These are phyloP conservation scores for Poecilia latipinna DNA, from an alignment of 2,113 vertebrate species.

Conservation along the genomic window DNA sequence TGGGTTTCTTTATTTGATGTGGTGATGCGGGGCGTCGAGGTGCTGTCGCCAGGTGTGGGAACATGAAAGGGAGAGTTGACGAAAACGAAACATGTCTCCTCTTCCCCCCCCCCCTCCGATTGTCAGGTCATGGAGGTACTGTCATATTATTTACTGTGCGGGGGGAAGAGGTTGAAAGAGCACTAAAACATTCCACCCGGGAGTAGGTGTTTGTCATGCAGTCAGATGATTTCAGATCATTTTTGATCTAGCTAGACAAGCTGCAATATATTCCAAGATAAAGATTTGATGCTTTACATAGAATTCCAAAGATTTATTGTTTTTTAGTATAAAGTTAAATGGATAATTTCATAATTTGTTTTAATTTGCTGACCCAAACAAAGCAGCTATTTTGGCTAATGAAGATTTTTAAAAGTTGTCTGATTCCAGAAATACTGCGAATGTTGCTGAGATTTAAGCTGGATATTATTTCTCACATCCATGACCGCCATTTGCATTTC, in stretches of 20 bases:
- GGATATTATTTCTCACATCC: too few species aligned
- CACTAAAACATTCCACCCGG: background rate
- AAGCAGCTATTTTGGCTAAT: background rate
- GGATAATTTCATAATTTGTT: too few species aligned
- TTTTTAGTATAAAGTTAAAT: background rate
- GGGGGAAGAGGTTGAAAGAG: conserved; percentile 11
- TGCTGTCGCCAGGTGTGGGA: conserved; percentile 70
- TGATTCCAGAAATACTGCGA: too few species aligned
- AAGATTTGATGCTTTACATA: background rate
- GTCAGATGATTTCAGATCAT: background rate
- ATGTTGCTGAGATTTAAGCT: too few species aligned
- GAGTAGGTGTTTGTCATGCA: background rate
- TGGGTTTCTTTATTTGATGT: conserved; percentile 71
- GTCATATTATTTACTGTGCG: conserved; percentile 33
- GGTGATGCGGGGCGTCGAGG: conserved; percentile 49
- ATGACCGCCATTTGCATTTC: too few species aligned
- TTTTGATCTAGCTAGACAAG: background rate
- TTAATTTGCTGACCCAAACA: background rate
- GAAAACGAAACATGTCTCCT: conserved; percentile 40
- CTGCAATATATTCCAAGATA: background rate
- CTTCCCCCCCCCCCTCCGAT: background rate
- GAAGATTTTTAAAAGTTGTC: too few species aligned
- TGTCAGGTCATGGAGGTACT: conserved; percentile 17
- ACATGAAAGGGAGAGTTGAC: conserved; percentile 77
- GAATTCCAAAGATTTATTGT: background rate